phyloP scores from a whole-genome alignment of 2,113 vertebrate species.

The Dipodomys spectabilis region DNA sequence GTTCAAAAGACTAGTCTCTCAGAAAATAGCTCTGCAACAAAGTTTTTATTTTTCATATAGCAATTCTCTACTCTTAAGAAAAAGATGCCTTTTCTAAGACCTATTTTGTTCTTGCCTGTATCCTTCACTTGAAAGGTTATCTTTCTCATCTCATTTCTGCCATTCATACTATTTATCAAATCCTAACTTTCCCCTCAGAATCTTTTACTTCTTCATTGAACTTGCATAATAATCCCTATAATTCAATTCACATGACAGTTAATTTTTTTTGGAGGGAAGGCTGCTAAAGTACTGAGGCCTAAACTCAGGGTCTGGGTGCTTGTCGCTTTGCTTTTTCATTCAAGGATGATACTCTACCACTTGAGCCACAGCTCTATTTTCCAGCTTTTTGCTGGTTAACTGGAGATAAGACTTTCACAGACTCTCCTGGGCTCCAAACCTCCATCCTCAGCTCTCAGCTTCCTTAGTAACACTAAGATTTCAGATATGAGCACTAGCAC shows the following conservation, averaged over 20 bases:
- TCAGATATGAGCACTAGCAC: too few species aligned
- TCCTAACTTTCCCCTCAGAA: neutral
- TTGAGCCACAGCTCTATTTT: too few species aligned
- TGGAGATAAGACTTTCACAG: too few species aligned
- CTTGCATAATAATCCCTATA: neutral
- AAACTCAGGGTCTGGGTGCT: neutral
- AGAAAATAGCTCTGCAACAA: neutral
- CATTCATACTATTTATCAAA: slow-evolving; percentile 8
- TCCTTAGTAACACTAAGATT: too few species aligned
- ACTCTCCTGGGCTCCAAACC: too few species aligned
- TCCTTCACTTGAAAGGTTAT: neutral
- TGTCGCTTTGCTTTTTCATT: too few species aligned
- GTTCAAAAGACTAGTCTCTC: neutral
- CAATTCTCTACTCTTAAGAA: neutral
- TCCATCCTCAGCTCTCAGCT: too few species aligned
- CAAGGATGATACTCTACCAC: too few species aligned
- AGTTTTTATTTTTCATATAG: neutral
- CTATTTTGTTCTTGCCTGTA: neutral
- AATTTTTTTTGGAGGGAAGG: neutral
- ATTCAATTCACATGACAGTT: slow-evolving; percentile 1
- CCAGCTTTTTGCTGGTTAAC: too few species aligned
- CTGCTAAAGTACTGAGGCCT: neutral
- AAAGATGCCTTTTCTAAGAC: neutral
- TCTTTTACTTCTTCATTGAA: neutral
- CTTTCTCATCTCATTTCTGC: slow-evolving; percentile 2